These are phyloP conservation scores for Pseudococcus jackbeardsleyi DNA, from an alignment of 2,888 invertebrate genomes.

Conservation along the genomic window DNA sequence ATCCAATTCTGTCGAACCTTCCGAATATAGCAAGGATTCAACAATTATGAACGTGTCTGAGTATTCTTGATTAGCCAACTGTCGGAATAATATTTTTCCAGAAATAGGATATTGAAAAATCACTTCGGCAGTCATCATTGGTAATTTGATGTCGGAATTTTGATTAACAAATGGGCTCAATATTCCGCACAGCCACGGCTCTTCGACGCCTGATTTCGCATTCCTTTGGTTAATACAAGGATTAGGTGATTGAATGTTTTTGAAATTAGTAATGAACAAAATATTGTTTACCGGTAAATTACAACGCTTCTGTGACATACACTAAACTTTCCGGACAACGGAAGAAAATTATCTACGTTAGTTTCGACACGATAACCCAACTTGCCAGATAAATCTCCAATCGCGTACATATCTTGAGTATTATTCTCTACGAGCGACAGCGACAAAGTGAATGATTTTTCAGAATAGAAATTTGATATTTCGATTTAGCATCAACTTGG, in stretches of 20 bases:
- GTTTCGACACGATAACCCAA: constrained; percentile 81
- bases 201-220: constrained; percentile 67
- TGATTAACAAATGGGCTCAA: constrained; percentile 75
- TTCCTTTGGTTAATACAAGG: constrained; percentile 66
- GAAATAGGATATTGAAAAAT: constrained; percentile 90
- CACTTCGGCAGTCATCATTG: constrained; percentile 84
- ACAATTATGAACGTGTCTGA: constrained; percentile 87
- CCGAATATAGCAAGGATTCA: constrained; percentile 88
- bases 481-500: background rate
- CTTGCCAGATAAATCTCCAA: constrained; percentile 92
- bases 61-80: constrained; percentile 83
- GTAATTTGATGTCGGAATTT: constrained; percentile 78
- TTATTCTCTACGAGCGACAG: constrained; percentile 75
- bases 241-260: background rate
- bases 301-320: constrained; percentile 86
- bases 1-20: constrained; percentile 84
- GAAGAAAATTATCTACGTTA: constrained; percentile 87
- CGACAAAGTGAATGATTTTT: background rate
- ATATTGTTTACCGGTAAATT: constrained; percentile 77
- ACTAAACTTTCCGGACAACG: constrained; percentile 84
- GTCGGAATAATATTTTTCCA: constrained; percentile 85
- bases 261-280: background rate
- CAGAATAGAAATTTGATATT: background rate
- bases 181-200: constrained; percentile 77
- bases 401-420: constrained; percentile 89